phyloP scores from a whole-genome alignment of 2,797 vertebrate genomes.

The Rhabdomys pumilio region DNA sequence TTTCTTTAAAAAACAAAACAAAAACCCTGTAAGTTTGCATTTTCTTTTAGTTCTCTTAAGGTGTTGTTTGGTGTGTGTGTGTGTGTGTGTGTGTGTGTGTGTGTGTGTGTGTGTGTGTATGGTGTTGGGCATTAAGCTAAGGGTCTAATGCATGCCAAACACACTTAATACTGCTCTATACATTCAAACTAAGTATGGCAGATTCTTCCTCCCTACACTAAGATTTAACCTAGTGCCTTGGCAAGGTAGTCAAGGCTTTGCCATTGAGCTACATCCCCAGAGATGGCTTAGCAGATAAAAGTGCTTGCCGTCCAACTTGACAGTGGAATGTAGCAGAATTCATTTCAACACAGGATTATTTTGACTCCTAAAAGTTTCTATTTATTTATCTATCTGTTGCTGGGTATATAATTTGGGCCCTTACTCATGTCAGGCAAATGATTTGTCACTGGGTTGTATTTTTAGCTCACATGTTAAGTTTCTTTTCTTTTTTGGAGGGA shows the following conservation, averaged over 20 bases:
- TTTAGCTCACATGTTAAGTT: background rate
- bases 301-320: background rate
- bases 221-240: background rate
- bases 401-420: background rate
- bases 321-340: conserved; percentile 39
- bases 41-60: background rate
- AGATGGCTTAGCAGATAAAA: background rate
- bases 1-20: too few species aligned
- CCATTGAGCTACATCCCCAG: background rate
- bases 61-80: background rate
- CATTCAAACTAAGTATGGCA: background rate
- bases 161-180: background rate
- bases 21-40: background rate
- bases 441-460: background rate
- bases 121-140: background rate
- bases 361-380: conserved; percentile 36
- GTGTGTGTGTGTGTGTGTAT: background rate
- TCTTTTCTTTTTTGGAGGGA: background rate
- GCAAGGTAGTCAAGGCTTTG: background rate
- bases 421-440: background rate
- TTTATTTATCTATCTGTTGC: background rate
- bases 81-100: background rate
- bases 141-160: background rate
- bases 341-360: conserved; percentile 46
- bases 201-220: background rate